These are phyloP conservation scores for Boloria euphrosyne DNA, from an alignment of 2,888 invertebrate genomes.

Conservation along the genomic window DNA sequence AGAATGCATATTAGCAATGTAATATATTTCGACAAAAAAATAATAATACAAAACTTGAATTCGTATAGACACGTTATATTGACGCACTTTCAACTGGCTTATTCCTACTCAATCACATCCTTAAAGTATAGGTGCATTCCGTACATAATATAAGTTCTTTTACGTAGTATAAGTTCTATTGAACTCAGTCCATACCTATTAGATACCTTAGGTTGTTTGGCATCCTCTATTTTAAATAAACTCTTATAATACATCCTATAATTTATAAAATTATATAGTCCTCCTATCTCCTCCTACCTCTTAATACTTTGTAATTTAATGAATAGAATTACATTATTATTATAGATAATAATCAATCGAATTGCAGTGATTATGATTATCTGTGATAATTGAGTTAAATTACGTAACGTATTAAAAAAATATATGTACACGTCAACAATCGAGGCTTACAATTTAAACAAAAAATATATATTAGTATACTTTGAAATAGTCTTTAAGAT, in stretches of 20 bases:
- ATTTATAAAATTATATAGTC: no score
- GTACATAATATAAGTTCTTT: no score
- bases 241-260: no score
- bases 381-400: slow-evolving; percentile 5
- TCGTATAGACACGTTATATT: slow-evolving; percentile 6
- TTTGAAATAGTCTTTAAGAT: neutral
- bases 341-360: neutral
- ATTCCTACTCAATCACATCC: slow-evolving; percentile 1
- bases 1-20: neutral
- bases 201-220: no score
- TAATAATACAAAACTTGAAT: neutral
- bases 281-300: no score
- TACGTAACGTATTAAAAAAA: slow-evolving; percentile 12
- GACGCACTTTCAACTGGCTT: slow-evolving; percentile 19
- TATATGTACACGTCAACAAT: slow-evolving; percentile 1
- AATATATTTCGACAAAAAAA: neutral
- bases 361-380: slow-evolving; percentile 6
- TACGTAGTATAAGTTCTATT: no score
- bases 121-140: neutral
- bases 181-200: no score
- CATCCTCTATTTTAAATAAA: no score
- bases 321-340: neutral
- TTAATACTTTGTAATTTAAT: neutral
- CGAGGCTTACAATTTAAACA: neutral
- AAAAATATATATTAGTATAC: neutral